Evolutionary conservation across 2,113 vertebrate genomes (phyloP).

Genomic region (Rafetus swinhoei): DNA sequence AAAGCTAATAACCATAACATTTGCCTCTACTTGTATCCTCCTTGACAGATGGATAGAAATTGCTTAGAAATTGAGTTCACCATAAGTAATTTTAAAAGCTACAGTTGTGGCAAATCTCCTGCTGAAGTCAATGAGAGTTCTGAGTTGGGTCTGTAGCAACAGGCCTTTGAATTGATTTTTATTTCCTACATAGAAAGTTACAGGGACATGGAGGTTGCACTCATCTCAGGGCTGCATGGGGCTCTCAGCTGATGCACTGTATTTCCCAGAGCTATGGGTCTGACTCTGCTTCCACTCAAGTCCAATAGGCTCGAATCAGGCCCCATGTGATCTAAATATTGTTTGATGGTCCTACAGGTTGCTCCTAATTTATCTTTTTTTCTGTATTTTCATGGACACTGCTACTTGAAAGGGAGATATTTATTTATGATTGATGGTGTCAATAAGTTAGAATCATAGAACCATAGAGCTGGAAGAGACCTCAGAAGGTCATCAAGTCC

Average conservation of each 20-base stretch:
- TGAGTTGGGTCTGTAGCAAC: background rate
- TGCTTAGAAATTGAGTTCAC: fast-evolving
- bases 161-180: background rate
- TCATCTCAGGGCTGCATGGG: background rate
- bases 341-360: background rate
- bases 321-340: background rate
- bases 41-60: constrained; percentile 7
- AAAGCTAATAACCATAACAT: background rate
- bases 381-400: background rate
- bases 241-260: background rate
- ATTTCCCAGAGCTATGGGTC: background rate
- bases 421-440: background rate
- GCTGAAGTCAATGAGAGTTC: background rate
- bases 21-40: background rate
- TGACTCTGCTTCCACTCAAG: background rate
- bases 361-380: background rate
- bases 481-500: no score
- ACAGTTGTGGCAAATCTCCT: background rate
- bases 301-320: background rate
- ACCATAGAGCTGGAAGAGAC: no score
- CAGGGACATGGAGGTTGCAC: fast-evolving
- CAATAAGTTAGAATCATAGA: background rate
- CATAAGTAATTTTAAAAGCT: background rate
- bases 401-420: background rate
- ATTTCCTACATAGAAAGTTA: background rate